A percentile compares a stretch with the other conserved stretches of the same genome.
phyloP scores from a whole-genome alignment of 2,113 vertebrate genomes.

The Datnioides undecimradiatus region DNA sequence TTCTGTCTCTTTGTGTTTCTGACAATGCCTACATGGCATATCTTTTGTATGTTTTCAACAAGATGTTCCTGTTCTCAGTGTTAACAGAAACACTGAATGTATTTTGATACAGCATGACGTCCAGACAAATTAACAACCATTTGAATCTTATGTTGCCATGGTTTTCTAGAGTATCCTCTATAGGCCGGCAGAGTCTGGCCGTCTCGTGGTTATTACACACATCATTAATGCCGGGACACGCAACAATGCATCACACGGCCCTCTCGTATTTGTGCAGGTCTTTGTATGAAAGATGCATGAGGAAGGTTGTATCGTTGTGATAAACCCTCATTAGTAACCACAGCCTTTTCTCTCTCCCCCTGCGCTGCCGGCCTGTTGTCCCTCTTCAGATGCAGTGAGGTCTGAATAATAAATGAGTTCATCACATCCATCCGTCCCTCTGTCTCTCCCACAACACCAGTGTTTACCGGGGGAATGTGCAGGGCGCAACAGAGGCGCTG shows the following conservation, averaged over 20 bases:
- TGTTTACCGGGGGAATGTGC: constrained; percentile 43
- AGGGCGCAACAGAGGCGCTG: not conserved
- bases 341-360: constrained; percentile 29
- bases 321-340: constrained; percentile 73
- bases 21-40: not conserved
- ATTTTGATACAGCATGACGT: no score
- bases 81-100: not conserved
- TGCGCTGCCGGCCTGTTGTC: constrained; percentile 49
- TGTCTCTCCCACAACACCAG: constrained; percentile 43
- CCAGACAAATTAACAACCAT: not conserved
- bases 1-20: constrained; percentile 8
- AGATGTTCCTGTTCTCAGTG: not conserved
- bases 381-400: constrained; percentile 46
- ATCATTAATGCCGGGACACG: constrained; percentile 53
- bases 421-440: constrained; percentile 62
- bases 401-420: constrained; percentile 75
- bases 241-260: constrained; percentile 13
- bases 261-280: constrained; percentile 35
- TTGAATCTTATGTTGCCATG: not conserved
- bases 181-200: not conserved
- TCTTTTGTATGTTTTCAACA: constrained; percentile 1
- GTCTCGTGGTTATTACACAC: constrained; percentile 4
- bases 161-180: not conserved
- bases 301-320: constrained; percentile 47
- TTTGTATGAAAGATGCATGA: constrained; percentile 76